A percentile compares a stretch with the other conserved stretches of the same genome.
These are phyloP conservation scores for Drosophila tanythrix DNA, from an alignment of 2,888 invertebrate species.

Conservation along the genomic window DNA sequence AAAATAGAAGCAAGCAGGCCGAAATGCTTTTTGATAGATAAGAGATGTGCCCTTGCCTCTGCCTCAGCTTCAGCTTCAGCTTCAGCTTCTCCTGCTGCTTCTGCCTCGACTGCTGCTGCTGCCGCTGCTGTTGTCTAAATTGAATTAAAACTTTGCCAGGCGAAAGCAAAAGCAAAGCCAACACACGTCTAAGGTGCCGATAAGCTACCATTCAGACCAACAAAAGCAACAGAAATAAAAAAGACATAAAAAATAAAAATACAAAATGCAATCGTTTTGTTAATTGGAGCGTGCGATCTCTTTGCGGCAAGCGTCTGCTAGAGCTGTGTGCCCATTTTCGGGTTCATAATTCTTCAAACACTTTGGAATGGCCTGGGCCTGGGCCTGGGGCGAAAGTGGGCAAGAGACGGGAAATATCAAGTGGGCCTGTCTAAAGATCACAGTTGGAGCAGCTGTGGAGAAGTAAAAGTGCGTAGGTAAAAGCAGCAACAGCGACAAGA, in stretches of 20 bases:
- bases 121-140: conserved; percentile 30
- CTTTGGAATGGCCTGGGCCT: conserved; percentile 20
- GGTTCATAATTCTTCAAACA: conserved; percentile 34
- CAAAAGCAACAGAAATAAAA: not conserved
- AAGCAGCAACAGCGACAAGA: conserved; percentile 45
- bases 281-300: conserved; percentile 75
- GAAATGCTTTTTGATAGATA: conserved; percentile 17
- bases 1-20: conserved; percentile 15
- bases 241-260: not conserved
- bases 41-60: conserved; percentile 16
- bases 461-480: conserved; percentile 77
- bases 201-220: conserved; percentile 30
- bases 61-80: not conserved
- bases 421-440: not conserved
- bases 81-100: not conserved
- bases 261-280: conserved; percentile 40
- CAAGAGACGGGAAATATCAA: conserved; percentile 11
- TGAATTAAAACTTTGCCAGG: conserved; percentile 28
- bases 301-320: conserved; percentile 18
- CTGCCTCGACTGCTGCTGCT: not conserved
- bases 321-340: conserved; percentile 26
- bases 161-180: conserved; percentile 3
- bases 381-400: conserved; percentile 64
- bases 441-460: not conserved
- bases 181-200: conserved; percentile 47